Conservation (phyloP, 2,797 vertebrate species). For the Gymnocypris eckloni region DNA sequence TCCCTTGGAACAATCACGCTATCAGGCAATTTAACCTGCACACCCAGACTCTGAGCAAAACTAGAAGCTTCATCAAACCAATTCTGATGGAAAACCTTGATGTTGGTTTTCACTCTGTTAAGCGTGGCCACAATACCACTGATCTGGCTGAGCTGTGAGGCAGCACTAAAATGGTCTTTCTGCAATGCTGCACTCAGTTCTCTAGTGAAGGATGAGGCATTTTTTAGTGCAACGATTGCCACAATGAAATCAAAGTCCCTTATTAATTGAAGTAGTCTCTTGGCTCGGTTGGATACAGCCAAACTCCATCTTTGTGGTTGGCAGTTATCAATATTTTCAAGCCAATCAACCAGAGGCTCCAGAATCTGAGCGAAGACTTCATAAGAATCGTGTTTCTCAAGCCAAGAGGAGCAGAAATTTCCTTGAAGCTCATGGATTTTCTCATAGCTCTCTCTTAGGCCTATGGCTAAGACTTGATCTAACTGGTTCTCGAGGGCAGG, state of each 20-base stretch:
- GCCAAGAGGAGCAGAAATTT: slow-evolving; percentile 78
- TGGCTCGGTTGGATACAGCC: slow-evolving; percentile 72
- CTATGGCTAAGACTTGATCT: slow-evolving; percentile 78
- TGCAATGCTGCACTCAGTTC: slow-evolving; percentile 82
- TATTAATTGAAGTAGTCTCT: slow-evolving; percentile 71
- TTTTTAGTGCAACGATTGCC: slow-evolving; percentile 81
- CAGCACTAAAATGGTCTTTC: slow-evolving; percentile 83
- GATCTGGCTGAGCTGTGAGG: slow-evolving; percentile 84
- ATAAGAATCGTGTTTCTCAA: slow-evolving; percentile 82
- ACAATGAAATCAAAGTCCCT: slow-evolving; percentile 85
- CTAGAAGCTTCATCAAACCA: slow-evolving; percentile 84
- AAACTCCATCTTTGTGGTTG: slow-evolving; percentile 77
- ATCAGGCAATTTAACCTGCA: slow-evolving; percentile 82
- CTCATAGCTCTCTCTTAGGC: slow-evolving; percentile 82
- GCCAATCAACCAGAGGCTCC: slow-evolving; percentile 79
- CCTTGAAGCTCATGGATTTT: slow-evolving; percentile 83
- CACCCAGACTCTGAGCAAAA: slow-evolving; percentile 77
- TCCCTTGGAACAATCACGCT: slow-evolving; percentile 72
- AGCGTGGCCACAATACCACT: slow-evolving; percentile 81
- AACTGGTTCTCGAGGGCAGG: slow-evolving; percentile 77
- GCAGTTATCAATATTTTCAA: slow-evolving; percentile 80
- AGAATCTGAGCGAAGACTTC: slow-evolving; percentile 85
- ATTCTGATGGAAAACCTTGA: slow-evolving; percentile 86
- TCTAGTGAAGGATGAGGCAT: slow-evolving; percentile 80
- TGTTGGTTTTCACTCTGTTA: slow-evolving; percentile 83